A percentile compares a stretch with the other conserved stretches of the same genome.
phyloP scores from a whole-genome alignment of 2,888 invertebrate species.

The Myopa tessellatipennis region DNA sequence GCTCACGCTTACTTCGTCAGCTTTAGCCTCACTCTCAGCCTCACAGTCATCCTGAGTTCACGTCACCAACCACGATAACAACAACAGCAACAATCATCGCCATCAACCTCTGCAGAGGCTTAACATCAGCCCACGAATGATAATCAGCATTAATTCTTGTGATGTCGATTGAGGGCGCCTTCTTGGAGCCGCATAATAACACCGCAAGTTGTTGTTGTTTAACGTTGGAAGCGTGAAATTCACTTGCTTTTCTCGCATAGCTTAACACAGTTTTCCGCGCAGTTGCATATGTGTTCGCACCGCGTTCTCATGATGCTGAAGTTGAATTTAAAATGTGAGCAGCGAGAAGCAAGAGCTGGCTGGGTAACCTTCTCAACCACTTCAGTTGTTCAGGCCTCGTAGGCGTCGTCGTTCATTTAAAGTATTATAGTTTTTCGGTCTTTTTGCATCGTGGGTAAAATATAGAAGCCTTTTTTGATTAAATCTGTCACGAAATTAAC shows the following conservation, averaged over 20 bases:
- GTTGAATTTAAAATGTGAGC: conserved; percentile 15
- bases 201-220: neutral
- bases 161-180: conserved; percentile 13
- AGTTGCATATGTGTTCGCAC: conserved; percentile 19
- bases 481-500: neutral
- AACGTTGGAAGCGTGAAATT: conserved; percentile 8
- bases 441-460: no score
- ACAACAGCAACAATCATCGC: neutral
- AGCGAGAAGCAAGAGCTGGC: neutral
- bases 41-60: neutral
- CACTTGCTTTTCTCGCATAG: neutral
- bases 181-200: neutral
- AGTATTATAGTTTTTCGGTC: no score
- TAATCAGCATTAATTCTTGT: conserved; percentile 30
- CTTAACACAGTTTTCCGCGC: conserved; percentile 31
- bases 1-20: neutral
- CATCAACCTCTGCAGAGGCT: neutral
- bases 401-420: neutral
- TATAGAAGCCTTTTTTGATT: no score
- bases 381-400: neutral
- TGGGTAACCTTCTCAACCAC: no score
- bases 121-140: conserved; percentile 18
- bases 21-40: neutral
- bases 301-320: conserved; percentile 11
- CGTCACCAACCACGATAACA: neutral